Percentiles rank a stretch among this genome's conserved stretches.
phyloP scores from a whole-genome alignment of 1,140 invertebrate species.

The Drosophila seguyi region DNA sequence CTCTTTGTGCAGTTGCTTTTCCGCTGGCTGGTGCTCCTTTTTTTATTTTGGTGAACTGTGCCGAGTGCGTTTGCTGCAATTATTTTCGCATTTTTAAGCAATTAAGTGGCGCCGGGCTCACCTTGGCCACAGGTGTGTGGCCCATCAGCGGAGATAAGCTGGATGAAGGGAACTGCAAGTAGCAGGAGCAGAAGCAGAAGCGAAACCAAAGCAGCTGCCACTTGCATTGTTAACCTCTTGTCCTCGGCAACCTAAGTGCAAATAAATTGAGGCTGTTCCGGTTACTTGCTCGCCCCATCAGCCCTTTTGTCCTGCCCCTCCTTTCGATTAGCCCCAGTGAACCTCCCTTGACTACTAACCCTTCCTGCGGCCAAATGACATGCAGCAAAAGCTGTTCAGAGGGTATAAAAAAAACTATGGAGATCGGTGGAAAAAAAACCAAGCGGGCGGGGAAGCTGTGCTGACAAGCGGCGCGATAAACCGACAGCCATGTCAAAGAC shows the following conservation, averaged over 20 bases:
- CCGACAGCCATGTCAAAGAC: constrained; percentile 80
- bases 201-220: constrained; percentile 41
- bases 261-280: constrained; percentile 75
- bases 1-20: constrained; percentile 9
- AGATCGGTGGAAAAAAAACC: constrained; percentile 13
- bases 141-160: constrained; percentile 56
- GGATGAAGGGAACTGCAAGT: constrained; percentile 9
- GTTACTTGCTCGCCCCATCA: constrained; percentile 35
- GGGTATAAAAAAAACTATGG: constrained; percentile 7
- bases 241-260: constrained; percentile 70
- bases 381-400: constrained; percentile 66
- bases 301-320: neutral
- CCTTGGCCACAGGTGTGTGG: constrained; percentile 65
- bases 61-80: constrained; percentile 62
- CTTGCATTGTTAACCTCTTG: constrained; percentile 78
- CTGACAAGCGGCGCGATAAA: constrained; percentile 82
- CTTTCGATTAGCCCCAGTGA: constrained; percentile 33
- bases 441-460: constrained; percentile 35
- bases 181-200: neutral
- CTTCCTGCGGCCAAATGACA: constrained; percentile 59
- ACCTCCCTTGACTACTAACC: constrained; percentile 3
- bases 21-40: neutral
- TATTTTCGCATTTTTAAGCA: constrained; percentile 77
- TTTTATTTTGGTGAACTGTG: constrained; percentile 22
- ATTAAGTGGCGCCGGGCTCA: constrained; percentile 59